A percentile compares a stretch with the other conserved stretches of the same genome.
Conservation (phyloP, 2,888 invertebrate species). For the Hirtodrosophila cameraria region DNA sequence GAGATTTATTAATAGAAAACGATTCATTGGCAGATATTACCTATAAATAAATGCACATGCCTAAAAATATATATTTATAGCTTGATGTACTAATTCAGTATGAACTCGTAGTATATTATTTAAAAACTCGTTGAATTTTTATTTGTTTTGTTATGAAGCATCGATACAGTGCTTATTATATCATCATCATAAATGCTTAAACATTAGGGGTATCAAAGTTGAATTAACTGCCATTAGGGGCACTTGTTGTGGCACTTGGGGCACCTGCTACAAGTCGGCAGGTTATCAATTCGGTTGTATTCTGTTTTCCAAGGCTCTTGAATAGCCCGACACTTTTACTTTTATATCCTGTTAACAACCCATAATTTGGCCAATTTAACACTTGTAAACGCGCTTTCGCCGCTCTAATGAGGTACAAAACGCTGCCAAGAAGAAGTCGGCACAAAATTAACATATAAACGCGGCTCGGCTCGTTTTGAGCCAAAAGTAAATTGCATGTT, state of each 20-base stretch:
- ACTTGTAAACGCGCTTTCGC: slow-evolving; percentile 79
- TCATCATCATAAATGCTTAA: neutral
- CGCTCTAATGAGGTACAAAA: slow-evolving; percentile 79
- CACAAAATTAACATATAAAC: slow-evolving; percentile 71
- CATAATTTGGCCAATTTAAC: slow-evolving; percentile 79
- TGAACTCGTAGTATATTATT: neutral
- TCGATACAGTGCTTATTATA: slow-evolving; percentile 6
- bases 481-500: slow-evolving; percentile 67
- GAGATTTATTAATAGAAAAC: slow-evolving; percentile 5
- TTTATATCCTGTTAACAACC: slow-evolving; percentile 79
- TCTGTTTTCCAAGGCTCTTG: slow-evolving; percentile 1
- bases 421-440: slow-evolving; percentile 51
- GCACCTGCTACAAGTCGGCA: slow-evolving; percentile 41
- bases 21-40: neutral
- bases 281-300: slow-evolving; percentile 26
- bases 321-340: slow-evolving; percentile 70
- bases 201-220: slow-evolving; percentile 29
- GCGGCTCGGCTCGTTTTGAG: slow-evolving; percentile 37
- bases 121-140: neutral
- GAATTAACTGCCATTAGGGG: slow-evolving; percentile 41
- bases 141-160: neutral
- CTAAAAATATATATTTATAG: slow-evolving; percentile 12
- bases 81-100: no score
- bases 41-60: slow-evolving; percentile 5
- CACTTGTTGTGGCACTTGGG: slow-evolving; percentile 7